Evolutionary conservation across 2,888 invertebrate genomes (phyloP), one percentile per base, ranked within the genome.

Genomic region (Lampropteryx suffumata): DNA sequence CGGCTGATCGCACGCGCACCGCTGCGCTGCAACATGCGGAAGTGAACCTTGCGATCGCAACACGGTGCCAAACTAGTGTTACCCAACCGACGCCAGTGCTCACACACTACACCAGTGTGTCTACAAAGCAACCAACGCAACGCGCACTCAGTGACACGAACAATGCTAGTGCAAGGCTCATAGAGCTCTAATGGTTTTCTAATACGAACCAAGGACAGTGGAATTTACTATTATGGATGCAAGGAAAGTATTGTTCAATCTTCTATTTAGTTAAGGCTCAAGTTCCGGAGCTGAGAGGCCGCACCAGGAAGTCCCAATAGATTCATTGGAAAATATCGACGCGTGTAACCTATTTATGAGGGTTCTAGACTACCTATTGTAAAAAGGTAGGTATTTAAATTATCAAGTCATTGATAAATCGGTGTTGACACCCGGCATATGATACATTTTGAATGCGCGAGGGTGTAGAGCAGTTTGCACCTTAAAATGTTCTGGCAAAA

Each of bases 21-120:
- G 70, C 69, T 70, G 79, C 82, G 74, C 79, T 79, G 82, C 87
- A 81, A 79, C 67, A 88, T 87, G 90, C 89, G 89, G 89, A 90
- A 90, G 89, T 90, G 85, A 88, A 33, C 48, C 32, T 76, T 77
- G 76, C 79, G 71, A 72, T 69, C 69, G 29, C 47, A 37, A 34
- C 45, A 37, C 54, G 50, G 50, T 59, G 55, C 54, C 46, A 47
- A 48, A 32, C 24, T 24, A 54, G 59, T 56, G 53, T 37, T 54
- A 42, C 48, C 28, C 44, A 41, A 43, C 43, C 21, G 24, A 40
- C 26, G 12, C 32, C 11, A 45, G 45, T 37, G 45, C 14, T 35
- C 13, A 21, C 21, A 35, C 14, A 4, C 28, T 2, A 56, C 43
- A 49, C 79, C 67, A 84, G 85, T 85, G 86, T n/a, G n/a, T n/a